Evolutionary conservation across 1,140 invertebrate genomes (phyloP).

Genomic region (Leptinotarsa undecemlineata): DNA sequence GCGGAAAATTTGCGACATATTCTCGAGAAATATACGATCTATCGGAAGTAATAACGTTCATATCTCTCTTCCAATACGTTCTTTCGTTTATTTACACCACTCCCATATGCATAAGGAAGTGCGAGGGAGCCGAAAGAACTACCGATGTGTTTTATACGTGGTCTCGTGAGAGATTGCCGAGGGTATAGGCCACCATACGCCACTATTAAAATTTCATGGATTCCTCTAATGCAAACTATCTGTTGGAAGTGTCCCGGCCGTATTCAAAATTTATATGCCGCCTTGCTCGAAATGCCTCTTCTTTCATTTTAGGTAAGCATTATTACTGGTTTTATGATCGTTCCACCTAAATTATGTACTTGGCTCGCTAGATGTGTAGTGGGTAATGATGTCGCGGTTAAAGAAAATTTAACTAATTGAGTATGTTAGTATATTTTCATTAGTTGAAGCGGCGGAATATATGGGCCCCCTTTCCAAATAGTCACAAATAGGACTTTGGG

Average conservation of each 20-base stretch:
- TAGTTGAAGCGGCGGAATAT: too few species aligned
- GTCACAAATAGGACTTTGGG: too few species aligned
- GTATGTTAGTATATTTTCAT: too few species aligned
- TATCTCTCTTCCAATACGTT: slow-evolving; percentile 12
- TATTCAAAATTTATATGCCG: slow-evolving; percentile 33
- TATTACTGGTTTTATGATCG: slow-evolving; percentile 15
- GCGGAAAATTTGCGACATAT: neutral
- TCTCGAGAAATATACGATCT: slow-evolving; percentile 16
- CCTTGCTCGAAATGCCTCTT: slow-evolving; percentile 25
- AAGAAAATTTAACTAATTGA: too few species aligned
- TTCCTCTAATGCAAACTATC: slow-evolving; percentile 39
- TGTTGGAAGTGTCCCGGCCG: slow-evolving; percentile 32
- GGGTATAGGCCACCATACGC: slow-evolving; percentile 21
- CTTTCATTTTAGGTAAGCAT: slow-evolving; percentile 23
- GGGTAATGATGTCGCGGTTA: too few species aligned
- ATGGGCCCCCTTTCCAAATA: too few species aligned
- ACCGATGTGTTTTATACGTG: slow-evolving; percentile 18
- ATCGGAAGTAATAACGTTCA: slow-evolving; percentile 11
- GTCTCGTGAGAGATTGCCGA: slow-evolving; percentile 25
- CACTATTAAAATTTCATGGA: slow-evolving; percentile 38
- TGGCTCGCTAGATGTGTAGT: neutral
- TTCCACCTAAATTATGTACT: slow-evolving; percentile 11
- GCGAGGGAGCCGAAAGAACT: slow-evolving; percentile 12
- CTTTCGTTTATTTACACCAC: slow-evolving; percentile 6
- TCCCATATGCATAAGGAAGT: slow-evolving; percentile 4